Evolutionary conservation across 2,888 invertebrate genomes (phyloP).

Genomic region (Spilosoma lubricipeda): DNA sequence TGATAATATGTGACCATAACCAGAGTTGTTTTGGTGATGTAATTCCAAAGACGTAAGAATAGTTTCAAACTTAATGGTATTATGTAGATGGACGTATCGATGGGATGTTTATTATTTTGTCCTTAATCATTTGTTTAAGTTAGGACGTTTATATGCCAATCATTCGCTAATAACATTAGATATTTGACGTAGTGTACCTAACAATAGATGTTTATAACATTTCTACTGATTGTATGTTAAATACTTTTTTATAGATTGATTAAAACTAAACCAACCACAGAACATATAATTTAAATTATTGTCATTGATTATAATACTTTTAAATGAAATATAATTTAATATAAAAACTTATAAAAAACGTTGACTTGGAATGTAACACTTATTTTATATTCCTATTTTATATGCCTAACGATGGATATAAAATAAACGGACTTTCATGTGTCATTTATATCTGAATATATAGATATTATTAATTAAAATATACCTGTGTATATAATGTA

Average conservation of each 20-base stretch:
- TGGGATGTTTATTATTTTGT: conserved; percentile 48
- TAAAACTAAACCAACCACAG: conserved; percentile 11
- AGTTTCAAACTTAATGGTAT: conserved; percentile 79
- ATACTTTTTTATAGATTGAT: conserved; percentile 21
- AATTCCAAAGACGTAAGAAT: conserved; percentile 85
- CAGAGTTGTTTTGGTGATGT: conserved; percentile 84
- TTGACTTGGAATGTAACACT: conserved; percentile 22
- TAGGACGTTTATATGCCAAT: conserved; percentile 56
- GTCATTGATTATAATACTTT: conserved; percentile 10
- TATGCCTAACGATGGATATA: conserved; percentile 41
- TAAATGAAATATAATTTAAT: conserved; percentile 8
- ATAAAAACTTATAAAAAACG: conserved; percentile 17
- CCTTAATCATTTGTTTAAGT: conserved; percentile 47
- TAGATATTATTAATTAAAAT: conserved; percentile 48
- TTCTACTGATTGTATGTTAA: conserved; percentile 32
- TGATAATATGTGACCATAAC: conserved; percentile 82
- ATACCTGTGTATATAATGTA: conserved; percentile 81
- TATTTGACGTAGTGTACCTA: conserved; percentile 45
- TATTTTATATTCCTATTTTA: conserved; percentile 31
- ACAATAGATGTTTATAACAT: conserved; percentile 24
- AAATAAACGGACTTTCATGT: conserved; percentile 61
- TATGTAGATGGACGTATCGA: conserved; percentile 56
- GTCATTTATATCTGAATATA: conserved; percentile 60
- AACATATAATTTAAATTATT: conserved; percentile 24
- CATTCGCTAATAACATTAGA: conserved; percentile 53